A percentile compares a stretch with the other conserved stretches of the same genome.
These are phyloP conservation scores for Syrphus vitripennis DNA, from an alignment of 2,888 invertebrate species.

Conservation along the genomic window DNA sequence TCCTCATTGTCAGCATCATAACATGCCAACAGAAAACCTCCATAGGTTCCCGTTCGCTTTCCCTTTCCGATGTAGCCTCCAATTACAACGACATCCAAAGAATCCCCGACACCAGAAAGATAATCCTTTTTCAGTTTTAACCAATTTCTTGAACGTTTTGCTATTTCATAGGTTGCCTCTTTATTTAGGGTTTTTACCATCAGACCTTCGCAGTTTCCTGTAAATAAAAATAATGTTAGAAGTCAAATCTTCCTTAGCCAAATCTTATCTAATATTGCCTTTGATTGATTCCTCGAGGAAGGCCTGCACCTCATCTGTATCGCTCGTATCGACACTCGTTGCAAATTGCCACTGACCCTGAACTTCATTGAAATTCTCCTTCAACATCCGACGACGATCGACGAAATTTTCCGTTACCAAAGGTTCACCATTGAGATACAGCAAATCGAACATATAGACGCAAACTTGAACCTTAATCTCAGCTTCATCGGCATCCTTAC, in stretches of 20 bases:
- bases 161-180: conserved; percentile 97
- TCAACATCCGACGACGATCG: conserved; percentile 87
- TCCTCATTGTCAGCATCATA: conserved; percentile 94
- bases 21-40: conserved; percentile 97
- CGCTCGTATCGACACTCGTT: conserved; percentile 89
- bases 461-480: conserved; percentile 90
- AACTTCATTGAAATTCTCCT: conserved; percentile 86
- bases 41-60: conserved; percentile 94
- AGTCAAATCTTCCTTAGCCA: background rate
- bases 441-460: conserved; percentile 97
- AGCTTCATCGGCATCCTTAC: conserved; percentile 87
- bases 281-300: conserved; percentile 97
- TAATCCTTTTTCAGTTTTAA: conserved; percentile 99
- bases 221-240: background rate
- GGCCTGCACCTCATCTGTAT: conserved; percentile 95
- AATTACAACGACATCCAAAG: conserved; percentile 96
- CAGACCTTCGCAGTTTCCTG: conserved; percentile 97
- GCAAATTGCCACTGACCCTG: conserved; percentile 95
- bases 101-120: conserved; percentile 97
- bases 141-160: conserved; percentile 96
- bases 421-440: conserved; percentile 94
- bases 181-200: conserved; percentile 97
- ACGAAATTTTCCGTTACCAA: conserved; percentile 90
- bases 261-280: conserved; percentile 81
- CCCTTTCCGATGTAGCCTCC: conserved; percentile 97